A percentile compares a stretch with the other conserved stretches of the same genome.
Evolutionary conservation across 2,113 vertebrate species (phyloP).

Genomic region (Cervus canadensis): DNA sequence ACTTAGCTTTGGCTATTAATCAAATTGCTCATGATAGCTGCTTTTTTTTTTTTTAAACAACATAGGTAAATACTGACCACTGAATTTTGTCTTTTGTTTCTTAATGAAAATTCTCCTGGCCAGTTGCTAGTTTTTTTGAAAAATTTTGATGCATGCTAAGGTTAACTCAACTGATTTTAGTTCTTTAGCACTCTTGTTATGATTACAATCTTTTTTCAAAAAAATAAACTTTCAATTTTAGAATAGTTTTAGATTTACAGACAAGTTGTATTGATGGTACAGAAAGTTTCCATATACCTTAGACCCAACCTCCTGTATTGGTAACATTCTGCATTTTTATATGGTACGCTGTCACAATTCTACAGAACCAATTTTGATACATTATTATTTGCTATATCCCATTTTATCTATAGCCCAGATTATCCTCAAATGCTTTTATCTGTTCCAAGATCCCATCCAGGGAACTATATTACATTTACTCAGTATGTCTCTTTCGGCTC

Average conservation of each 20-base stretch:
- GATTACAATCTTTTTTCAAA: background rate
- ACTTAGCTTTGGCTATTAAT: constrained; percentile 1
- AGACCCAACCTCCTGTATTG: background rate
- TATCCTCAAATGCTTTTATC: background rate
- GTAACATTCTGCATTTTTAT: background rate
- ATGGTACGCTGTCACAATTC: background rate
- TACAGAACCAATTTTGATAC: background rate
- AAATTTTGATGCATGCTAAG: background rate
- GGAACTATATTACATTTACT: background rate
- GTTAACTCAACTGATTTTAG: background rate
- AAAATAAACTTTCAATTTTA: background rate
- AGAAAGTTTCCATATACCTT: background rate
- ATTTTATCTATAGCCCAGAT: background rate
- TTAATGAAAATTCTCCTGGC: constrained; percentile 27
- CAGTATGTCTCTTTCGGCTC: background rate
- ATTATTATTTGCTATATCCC: background rate
- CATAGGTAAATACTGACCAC: background rate
- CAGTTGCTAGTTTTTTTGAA: background rate
- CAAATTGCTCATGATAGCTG: background rate
- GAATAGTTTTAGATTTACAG: background rate
- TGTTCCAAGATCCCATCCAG: background rate
- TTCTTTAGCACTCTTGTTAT: background rate
- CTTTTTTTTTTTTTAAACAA: background rate
- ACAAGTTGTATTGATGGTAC: background rate
- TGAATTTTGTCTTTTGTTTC: background rate